Evolutionary conservation across 2,797 vertebrate genomes (phyloP).

Genomic region (Gallinago nigripennis): DNA sequence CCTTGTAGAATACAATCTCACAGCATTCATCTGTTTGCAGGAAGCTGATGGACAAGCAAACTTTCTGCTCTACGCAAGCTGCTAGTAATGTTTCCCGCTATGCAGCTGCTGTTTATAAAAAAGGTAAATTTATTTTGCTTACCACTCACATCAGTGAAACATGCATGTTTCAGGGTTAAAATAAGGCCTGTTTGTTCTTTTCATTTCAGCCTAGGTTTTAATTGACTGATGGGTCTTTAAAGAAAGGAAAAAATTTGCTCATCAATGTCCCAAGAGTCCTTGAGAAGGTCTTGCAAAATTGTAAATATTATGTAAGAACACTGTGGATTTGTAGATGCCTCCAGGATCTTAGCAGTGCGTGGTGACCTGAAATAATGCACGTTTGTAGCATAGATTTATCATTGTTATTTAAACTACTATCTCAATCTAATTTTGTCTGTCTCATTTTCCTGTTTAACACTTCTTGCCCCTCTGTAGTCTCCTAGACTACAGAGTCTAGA

Average conservation of each 20-base stretch:
- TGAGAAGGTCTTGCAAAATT: neutral
- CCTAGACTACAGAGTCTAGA: neutral
- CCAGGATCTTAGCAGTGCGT: neutral
- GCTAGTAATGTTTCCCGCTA: conserved; percentile 93
- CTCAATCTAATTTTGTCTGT: neutral
- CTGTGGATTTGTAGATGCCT: neutral
- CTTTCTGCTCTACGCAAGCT: conserved; percentile 93
- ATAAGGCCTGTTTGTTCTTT: neutral
- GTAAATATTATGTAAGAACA: neutral
- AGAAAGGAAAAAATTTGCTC: neutral
- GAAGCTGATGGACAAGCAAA: conserved; percentile 98
- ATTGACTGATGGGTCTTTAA: neutral
- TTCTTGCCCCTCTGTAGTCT: neutral
- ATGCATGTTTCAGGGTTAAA: neutral
- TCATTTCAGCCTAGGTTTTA: neutral
- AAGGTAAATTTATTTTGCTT: conserved; percentile 79
- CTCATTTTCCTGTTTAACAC: neutral
- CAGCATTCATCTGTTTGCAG: conserved; percentile 71
- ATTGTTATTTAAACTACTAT: neutral
- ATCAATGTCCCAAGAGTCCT: neutral
- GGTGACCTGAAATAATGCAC: neutral
- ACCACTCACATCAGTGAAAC: neutral
- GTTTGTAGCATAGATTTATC: neutral
- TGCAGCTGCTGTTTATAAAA: conserved; percentile 92
- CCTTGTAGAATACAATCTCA: neutral